Evolutionary conservation across 2,113 vertebrate genomes (phyloP).

Genomic region (Diglossa brunneiventris): DNA sequence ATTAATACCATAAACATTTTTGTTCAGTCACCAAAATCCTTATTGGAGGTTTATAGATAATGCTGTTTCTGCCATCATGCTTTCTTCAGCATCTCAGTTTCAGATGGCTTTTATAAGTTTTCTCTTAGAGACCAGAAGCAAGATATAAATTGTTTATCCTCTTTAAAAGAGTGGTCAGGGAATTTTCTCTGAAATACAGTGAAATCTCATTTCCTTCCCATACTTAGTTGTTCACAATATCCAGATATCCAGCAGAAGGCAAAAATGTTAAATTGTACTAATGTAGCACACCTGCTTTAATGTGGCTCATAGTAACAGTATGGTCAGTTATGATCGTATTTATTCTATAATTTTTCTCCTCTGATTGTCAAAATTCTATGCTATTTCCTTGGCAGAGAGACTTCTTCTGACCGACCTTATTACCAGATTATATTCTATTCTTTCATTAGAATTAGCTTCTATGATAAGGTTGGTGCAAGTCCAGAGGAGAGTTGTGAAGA

Average conservation of each 20-base stretch:
- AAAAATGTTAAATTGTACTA: not conserved
- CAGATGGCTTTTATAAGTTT: not conserved
- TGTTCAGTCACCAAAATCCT: not conserved
- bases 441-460: not conserved
- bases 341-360: not conserved
- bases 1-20: not conserved
- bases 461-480: not conserved
- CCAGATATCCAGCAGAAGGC: not conserved
- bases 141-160: not conserved
- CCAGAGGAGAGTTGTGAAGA: not conserved
- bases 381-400: not conserved
- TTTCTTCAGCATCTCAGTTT: not conserved
- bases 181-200: not conserved
- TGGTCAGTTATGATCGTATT: not conserved
- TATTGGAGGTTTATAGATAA: not conserved
- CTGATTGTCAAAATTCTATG: not conserved
- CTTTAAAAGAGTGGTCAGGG: not conserved
- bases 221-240: not conserved
- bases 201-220: not conserved
- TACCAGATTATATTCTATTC: not conserved
- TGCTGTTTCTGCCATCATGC: not conserved
- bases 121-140: not conserved
- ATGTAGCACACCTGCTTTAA: not conserved
- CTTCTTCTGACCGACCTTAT: not conserved
- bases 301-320: not conserved